Base-by-base conservation (phyloP, 2,113 vertebrate species). In the Oncorhynchus mykiss region DNA sequence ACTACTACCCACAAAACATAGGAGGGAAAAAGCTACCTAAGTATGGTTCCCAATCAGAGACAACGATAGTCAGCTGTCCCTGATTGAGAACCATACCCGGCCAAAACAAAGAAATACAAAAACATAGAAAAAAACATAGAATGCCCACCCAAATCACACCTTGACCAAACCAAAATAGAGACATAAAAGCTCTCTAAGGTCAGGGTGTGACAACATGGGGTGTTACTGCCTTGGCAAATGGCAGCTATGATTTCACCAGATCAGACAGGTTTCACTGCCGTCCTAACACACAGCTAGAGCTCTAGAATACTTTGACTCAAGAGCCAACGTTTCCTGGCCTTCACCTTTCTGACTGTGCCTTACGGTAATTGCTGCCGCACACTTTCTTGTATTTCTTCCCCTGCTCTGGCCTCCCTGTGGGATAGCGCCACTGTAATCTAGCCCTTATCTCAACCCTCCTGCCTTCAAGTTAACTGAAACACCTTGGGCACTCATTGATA, bases 351-450 rank as follows among this genome's bases (percentile, higher is more conserved):
- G 60, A 75, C 59, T 64, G 39, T 68, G n/a, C 51, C 79, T 75
- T 65, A 70, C 31, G 70, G 49, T 84, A 81, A 85, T 80, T 82
- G 66, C 45, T 73, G 67, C 64, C 11, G 72, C 78, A 78, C 78
- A 59, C 81, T 85, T 80, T 81, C 70, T 85, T 83, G 71, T 86
- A 70, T 78, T 67, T 78, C 67, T 75, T 78, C n/a, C 60, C 67
- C 80, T 81, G 45, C 31, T 67, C 70, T 27, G 39, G 68, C 73
- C 67, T 87, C 77, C 81, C 59, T 67, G 48, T 73, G 29, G 81
- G 81, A 92, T 87, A 89, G 75, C 57, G 62, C 67, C 72, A 13
- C 48, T 65, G 62, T 76, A 86, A 87, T 87, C 85, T 82, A 76
- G n/a, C 57, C 68, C 84, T 87, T 91, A 88, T 89, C 84, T 89